Percentiles rank a stretch among this genome's conserved stretches.
These are phyloP conservation scores for Antigone vipio DNA, from an alignment of 2,113 vertebrate genomes.

Conservation along the genomic window DNA sequence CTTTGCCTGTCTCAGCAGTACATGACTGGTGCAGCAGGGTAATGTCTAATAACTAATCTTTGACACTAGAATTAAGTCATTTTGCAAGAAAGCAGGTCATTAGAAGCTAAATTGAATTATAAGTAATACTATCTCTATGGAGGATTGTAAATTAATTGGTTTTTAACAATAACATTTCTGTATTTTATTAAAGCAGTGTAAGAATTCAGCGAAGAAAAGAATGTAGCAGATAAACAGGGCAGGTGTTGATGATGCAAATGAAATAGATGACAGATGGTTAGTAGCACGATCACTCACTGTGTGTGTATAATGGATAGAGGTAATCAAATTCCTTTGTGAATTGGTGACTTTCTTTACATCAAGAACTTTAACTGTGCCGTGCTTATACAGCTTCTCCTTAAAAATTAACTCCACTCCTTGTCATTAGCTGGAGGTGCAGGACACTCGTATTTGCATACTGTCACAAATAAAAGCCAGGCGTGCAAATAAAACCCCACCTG, in stretches of 20 bases:
- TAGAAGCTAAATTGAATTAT: conserved; percentile 86
- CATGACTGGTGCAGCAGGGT: conserved; percentile 68
- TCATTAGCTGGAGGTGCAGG: conserved; percentile 43
- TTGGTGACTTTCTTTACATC: conserved; percentile 95
- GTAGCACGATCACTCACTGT: conserved; percentile 93
- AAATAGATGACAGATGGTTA: conserved; percentile 99
- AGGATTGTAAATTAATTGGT: conserved; percentile 93
- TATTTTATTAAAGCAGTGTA: conserved; percentile 91
- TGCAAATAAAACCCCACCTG: conserved; percentile 30
- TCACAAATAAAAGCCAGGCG: background rate
- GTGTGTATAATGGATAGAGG: conserved; percentile 99
- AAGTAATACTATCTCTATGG: conserved; percentile 82
- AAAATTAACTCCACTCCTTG: conserved; percentile 47
- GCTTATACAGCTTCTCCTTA: conserved; percentile 51
- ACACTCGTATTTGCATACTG: conserved; percentile 42
- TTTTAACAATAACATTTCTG: conserved; percentile 93
- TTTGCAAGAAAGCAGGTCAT: conserved; percentile 82
- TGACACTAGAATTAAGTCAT: conserved; percentile 84
- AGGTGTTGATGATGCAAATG: conserved; percentile 99
- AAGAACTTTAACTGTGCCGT: conserved; percentile 80
- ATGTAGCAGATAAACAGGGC: conserved; percentile 96
- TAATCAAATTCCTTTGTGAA: conserved; percentile 99
- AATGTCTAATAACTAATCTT: conserved; percentile 83
- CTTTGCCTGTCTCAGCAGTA: conserved; percentile 76
- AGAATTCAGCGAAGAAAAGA: conserved; percentile 84